Evolutionary conservation across 2,888 invertebrate genomes (phyloP).

Genomic region (Parnassius apollo): DNA sequence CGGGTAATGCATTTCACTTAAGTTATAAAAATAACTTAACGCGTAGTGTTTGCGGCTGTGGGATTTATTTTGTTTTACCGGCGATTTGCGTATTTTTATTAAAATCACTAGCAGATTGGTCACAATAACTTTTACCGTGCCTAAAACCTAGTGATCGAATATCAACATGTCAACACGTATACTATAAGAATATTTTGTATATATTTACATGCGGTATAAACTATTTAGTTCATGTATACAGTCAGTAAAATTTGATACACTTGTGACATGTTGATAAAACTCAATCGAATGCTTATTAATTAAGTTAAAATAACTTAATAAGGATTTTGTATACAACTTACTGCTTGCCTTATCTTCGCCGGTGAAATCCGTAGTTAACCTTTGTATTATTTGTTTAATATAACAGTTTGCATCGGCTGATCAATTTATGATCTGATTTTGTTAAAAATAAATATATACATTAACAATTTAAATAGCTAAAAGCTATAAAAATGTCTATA

Average conservation of each 20-base stretch:
- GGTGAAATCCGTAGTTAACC: slow-evolving; percentile 19
- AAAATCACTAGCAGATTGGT: neutral
- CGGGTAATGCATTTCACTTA: slow-evolving; percentile 56
- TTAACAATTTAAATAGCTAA: neutral
- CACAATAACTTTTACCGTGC: neutral
- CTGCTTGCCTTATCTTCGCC: slow-evolving; percentile 14
- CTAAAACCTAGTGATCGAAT: neutral
- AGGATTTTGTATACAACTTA: neutral
- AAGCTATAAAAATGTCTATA: neutral
- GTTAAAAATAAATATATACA: neutral
- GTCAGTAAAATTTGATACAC: neutral
- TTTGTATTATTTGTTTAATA: slow-evolving; percentile 8
- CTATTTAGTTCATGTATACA: slow-evolving; percentile 3
- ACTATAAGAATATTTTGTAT: slow-evolving; percentile 6
- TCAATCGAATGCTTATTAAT: neutral
- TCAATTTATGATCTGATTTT: neutral
- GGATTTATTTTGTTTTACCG: slow-evolving; percentile 34
- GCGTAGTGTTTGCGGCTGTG: slow-evolving; percentile 44
- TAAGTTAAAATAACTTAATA: neutral
- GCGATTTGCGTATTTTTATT: slow-evolving; percentile 20
- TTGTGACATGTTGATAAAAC: neutral
- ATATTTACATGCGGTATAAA: slow-evolving; percentile 12
- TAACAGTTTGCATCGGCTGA: slow-evolving; percentile 9
- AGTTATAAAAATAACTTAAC: slow-evolving; percentile 33
- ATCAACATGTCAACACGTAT: neutral